Base-by-base conservation (phyloP, 2,113 vertebrate species). In the Thermophis baileyi region DNA sequence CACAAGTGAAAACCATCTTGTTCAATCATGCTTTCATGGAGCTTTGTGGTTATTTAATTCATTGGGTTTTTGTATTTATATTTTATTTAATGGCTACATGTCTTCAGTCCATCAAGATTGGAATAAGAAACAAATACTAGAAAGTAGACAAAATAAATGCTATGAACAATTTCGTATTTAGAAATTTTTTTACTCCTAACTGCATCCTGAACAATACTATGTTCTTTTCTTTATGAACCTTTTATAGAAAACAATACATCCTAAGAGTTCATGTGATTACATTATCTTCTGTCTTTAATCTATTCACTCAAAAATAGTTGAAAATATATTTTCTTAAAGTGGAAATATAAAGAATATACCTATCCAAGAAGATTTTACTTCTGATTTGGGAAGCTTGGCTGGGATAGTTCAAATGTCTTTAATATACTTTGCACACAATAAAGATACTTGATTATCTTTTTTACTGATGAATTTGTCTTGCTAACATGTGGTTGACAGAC, bases 401-500 rank as follows among this genome's bases (percentile, higher is more conserved):
- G 54, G 46, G n/a, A 88, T 47, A 69, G 30, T 60, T 47, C 49
- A 55, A 87, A 3, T 16, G 18, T 46, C 54, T 51, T 89, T 89
- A 40, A 14, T 55, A 55, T 11, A 27, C n/a, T 85, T 46, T 47
- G 53, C 44, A 60, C 0, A 16, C 18, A 40, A 24, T 69, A 88
- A 69, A 95, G 18, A 18, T 0, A 0, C 51, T 69, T 91, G 92
- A 88, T 55, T 94, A 90, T 74, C 92, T 89, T 90, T 93, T 86
- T 92, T 69, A 93, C 1, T 85, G 91, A 94, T 94, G 91, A 96
- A 96, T 53, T 93, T 91, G 92, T 60, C 96, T 96, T 95, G 94
- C 94, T 93, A 95, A 92, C 53, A 94, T 95, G 92, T 91, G 93
- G 94, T 92, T 95, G 94, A 96, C 95, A 96, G 96, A 94, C 18